These are phyloP conservation scores for Reinhardtius hippoglossoides DNA, from an alignment of 2,113 vertebrate species.

Conservation along the genomic window DNA sequence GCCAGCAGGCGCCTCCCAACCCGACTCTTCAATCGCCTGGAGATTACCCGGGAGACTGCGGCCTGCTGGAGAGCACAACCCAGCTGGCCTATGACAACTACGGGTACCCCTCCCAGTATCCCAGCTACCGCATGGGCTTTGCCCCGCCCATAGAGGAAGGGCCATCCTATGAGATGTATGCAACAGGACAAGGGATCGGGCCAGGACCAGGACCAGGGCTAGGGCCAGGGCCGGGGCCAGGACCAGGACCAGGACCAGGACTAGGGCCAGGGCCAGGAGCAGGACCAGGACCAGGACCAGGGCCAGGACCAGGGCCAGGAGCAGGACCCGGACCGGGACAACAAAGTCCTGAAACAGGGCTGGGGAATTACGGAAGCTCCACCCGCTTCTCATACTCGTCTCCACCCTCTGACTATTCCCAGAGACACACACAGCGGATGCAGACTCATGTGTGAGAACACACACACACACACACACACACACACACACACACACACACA, in stretches of 20 bases:
- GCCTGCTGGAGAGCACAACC: slow-evolving; percentile 83
- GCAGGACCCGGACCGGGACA: slow-evolving; percentile 76
- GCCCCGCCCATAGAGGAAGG: slow-evolving; percentile 83
- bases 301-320: slow-evolving; percentile 59
- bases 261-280: slow-evolving; percentile 37
- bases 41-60: slow-evolving; percentile 83
- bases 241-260: slow-evolving; percentile 60
- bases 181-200: slow-evolving; percentile 77
- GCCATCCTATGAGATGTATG: slow-evolving; percentile 85
- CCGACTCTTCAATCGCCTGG: slow-evolving; percentile 71
- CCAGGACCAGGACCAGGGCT: slow-evolving; percentile 78
- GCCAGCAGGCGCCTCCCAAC: slow-evolving; percentile 74
- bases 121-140: slow-evolving; percentile 89
- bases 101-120: slow-evolving; percentile 84
- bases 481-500: slow-evolving; percentile 4
- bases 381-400: slow-evolving; percentile 93
- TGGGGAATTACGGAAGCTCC: slow-evolving; percentile 88
- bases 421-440: slow-evolving; percentile 96
- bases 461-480: neutral
- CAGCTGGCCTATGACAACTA: slow-evolving; percentile 92
- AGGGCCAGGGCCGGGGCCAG: fast-evolving
- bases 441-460: slow-evolving; percentile 93
- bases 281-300: neutral
- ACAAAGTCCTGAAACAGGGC: slow-evolving; percentile 76
- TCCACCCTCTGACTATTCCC: slow-evolving; percentile 92